These are phyloP conservation scores for Drosophila anomelani DNA, from an alignment of 2,888 invertebrate species.

Conservation along the genomic window DNA sequence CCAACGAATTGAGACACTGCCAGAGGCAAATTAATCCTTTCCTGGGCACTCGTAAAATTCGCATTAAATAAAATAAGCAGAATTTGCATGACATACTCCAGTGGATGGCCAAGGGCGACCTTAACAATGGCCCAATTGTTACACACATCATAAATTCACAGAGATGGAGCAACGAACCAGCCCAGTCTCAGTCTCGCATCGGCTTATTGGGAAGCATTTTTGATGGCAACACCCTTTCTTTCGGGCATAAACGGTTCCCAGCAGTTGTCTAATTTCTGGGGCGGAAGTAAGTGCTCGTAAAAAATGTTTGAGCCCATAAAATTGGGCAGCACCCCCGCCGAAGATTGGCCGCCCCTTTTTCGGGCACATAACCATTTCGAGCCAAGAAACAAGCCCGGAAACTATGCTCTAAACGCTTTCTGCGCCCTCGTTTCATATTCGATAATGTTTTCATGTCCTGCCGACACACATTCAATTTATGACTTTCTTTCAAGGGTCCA, in stretches of 20 bases:
- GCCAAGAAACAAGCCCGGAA: conserved; percentile 37
- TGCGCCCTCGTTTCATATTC: conserved; percentile 52
- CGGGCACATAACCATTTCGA: conserved; percentile 10
- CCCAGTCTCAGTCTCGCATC: neutral
- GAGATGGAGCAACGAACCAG: conserved; percentile 27
- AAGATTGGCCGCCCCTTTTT: conserved; percentile 14
- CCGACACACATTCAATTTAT: conserved; percentile 54
- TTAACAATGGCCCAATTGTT: conserved; percentile 67
- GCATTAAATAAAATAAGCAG: conserved; percentile 67
- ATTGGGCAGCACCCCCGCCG: conserved; percentile 36
- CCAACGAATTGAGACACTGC: conserved; percentile 57
- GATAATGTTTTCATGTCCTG: conserved; percentile 68
- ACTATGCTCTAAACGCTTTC: conserved; percentile 49
- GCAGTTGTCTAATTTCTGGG: conserved; percentile 80
- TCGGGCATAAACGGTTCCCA: conserved; percentile 48
- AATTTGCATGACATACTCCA: conserved; percentile 70
- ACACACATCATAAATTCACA: conserved; percentile 78
- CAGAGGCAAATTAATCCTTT: conserved; percentile 49
- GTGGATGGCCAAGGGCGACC: conserved; percentile 26
- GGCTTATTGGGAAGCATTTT: conserved; percentile 51
- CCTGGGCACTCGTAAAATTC: conserved; percentile 61
- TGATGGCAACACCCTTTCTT: conserved; percentile 48
- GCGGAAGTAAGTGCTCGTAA: conserved; percentile 81
- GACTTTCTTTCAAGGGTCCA: conserved; percentile 19
- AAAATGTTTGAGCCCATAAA: conserved; percentile 73